phyloP scores from a whole-genome alignment of 2,888 invertebrate genomes.

The Calliphora vomitoria region DNA sequence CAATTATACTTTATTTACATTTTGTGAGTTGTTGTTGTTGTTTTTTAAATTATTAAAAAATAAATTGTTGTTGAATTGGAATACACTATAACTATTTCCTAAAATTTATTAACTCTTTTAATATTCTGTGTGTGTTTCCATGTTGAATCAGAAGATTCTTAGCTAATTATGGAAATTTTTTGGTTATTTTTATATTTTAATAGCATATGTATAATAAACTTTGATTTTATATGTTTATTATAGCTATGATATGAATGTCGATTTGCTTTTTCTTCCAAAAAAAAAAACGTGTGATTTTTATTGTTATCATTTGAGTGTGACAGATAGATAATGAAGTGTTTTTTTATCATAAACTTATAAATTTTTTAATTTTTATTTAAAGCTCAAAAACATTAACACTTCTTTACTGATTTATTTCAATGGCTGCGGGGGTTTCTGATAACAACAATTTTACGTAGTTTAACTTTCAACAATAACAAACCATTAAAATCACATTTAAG shows the following conservation, averaged over 20 bases:
- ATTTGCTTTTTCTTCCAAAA: neutral
- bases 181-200: neutral
- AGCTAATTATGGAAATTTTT: neutral
- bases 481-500: neutral
- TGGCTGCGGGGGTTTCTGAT: slow-evolving; percentile 4
- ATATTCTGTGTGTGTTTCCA: neutral
- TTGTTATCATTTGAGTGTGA: neutral
- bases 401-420: neutral
- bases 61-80: too few relatives aligned
- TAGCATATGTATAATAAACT: neutral
- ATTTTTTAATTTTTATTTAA: slow-evolving; percentile 31
- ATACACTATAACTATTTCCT: neutral
- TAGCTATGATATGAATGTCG: neutral
- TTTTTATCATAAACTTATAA: slow-evolving; percentile 43
- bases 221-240: slow-evolving; percentile 11
- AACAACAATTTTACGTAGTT: neutral
- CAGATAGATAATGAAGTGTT: slow-evolving; percentile 24
- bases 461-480: slow-evolving; percentile 1
- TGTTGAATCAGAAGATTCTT: too few relatives aligned
- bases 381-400: slow-evolving; percentile 11
- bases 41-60: too few relatives aligned
- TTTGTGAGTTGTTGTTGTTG: neutral
- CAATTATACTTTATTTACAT: slow-evolving; percentile 38
- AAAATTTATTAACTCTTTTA: neutral
- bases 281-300: slow-evolving; percentile 27